Base-by-base conservation (phyloP, 2,113 vertebrate genomes). In the Pica pica region DNA sequence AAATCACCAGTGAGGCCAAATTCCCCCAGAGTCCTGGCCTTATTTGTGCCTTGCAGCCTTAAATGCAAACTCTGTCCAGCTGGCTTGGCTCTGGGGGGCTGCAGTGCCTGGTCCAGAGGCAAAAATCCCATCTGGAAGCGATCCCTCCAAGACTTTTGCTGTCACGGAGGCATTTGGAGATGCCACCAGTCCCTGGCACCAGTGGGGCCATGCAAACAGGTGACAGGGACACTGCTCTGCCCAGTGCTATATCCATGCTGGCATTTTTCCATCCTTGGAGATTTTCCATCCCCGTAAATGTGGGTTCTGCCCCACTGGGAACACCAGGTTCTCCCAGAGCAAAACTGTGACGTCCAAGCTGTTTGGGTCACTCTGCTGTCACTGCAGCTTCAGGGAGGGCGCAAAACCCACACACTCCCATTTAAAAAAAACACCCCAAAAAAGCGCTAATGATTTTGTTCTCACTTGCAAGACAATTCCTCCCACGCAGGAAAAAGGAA, bases 401-500 rank as follows among this genome's bases (percentile, higher is more conserved):
- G 3, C 7, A n/a, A 20, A 41, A 8, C 4, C 27, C 42, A 35
- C 53, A 44, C 9, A 1, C 3, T 17, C 11, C 70, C 53, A 33
- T 33, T 14, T n/a, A n/a, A 24, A 21, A 78, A 63, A 59, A 2
- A 42, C 8, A 11, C 11, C 12, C 6, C 10, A 35, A 26, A 22
- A 44, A 12, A 24, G 16, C 4, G 3, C 63, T 60, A 37, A 73
- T 78, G 71, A 42, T 90, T 96, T 74, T 95, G 91, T 93, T 89
- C 86, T 94, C 61, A 46, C 92, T 97, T 71, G 97, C 94, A 73
- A 97, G 96, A 95, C 94, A 95, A 80, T 71, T 63, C 90, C 98
- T 97, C 98, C 98, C 94, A 97, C 97, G 92, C 98, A 98, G 97
- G 97, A 97, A 98, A 95, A 98, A 98, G 98, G 98, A 98, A 98